These are phyloP conservation scores for Turdus rufiventris DNA, from an alignment of 2,113 vertebrate species.

Conservation along the genomic window DNA sequence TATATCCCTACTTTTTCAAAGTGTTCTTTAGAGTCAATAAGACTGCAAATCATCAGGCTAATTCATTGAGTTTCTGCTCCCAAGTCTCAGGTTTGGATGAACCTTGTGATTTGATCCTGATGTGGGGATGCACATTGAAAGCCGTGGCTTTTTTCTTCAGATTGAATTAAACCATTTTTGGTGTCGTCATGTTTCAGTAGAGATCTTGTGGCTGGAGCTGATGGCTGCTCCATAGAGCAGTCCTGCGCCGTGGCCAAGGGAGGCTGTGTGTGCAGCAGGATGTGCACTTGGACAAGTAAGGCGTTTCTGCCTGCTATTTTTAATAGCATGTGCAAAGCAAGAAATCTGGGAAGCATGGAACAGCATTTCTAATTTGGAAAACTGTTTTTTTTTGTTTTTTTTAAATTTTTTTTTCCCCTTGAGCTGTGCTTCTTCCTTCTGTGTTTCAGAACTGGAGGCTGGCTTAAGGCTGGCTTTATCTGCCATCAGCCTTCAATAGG, in stretches of 20 bases:
- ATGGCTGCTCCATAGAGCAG: background rate
- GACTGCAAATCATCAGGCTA: background rate
- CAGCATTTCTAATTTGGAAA: background rate
- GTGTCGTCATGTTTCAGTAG: background rate
- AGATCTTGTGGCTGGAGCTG: constrained; percentile 2
- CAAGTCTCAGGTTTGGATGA: background rate
- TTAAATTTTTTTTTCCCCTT: background rate
- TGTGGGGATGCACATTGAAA: background rate
- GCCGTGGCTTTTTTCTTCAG: background rate
- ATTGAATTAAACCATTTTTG: constrained; percentile 32
- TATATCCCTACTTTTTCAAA: background rate
- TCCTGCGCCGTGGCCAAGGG: background rate
- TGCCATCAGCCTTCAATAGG: background rate
- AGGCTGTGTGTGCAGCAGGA: background rate
- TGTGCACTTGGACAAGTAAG: background rate
- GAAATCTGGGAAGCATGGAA: background rate
- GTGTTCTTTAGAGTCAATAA: background rate
- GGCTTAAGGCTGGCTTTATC: constrained; percentile 21
- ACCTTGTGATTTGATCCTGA: background rate
- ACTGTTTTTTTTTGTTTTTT: background rate
- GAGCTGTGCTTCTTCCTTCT: background rate
- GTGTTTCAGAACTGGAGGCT: background rate
- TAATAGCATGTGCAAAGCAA: constrained; percentile 10
- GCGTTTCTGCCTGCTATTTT: constrained; percentile 17
- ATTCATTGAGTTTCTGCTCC: constrained; percentile 19